Evolutionary conservation across 2,113 vertebrate genomes (phyloP).

Genomic region (Scomber scombrus): DNA sequence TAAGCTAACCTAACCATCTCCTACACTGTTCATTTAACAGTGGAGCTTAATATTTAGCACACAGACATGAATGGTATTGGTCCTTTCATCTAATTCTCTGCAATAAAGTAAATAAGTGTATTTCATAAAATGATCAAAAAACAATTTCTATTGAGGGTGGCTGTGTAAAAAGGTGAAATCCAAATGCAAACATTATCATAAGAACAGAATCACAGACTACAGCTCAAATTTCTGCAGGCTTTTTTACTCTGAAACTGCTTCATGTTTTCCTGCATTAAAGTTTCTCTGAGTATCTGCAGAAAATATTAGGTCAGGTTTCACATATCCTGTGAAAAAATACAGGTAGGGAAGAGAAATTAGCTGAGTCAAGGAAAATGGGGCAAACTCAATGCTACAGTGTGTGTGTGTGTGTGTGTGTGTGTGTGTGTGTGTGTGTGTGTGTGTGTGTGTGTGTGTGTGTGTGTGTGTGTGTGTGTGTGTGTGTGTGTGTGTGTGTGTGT

Average conservation of each 20-base stretch:
- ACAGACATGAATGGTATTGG: no score
- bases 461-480: slow-evolving; percentile 2
- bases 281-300: slow-evolving; percentile 14
- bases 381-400: background rate
- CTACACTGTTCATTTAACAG: no score
- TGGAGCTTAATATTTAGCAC: no score
- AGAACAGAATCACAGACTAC: background rate
- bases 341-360: slow-evolving; percentile 19
- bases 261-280: background rate
- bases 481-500: background rate
- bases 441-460: background rate
- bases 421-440: background rate
- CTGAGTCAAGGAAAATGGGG: slow-evolving; percentile 42
- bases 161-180: background rate
- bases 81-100: no score
- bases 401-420: slow-evolving; percentile 1
- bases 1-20: no score
- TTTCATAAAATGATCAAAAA: no score
- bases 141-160: no score
- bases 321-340: slow-evolving; percentile 9
- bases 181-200: background rate
- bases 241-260: slow-evolving; percentile 13
- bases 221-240: fast-evolving
- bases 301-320: slow-evolving; percentile 43
- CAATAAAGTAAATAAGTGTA: no score